These are phyloP conservation scores for Diuraphis noxia DNA, from an alignment of 1,140 invertebrate genomes.

Conservation along the genomic window DNA sequence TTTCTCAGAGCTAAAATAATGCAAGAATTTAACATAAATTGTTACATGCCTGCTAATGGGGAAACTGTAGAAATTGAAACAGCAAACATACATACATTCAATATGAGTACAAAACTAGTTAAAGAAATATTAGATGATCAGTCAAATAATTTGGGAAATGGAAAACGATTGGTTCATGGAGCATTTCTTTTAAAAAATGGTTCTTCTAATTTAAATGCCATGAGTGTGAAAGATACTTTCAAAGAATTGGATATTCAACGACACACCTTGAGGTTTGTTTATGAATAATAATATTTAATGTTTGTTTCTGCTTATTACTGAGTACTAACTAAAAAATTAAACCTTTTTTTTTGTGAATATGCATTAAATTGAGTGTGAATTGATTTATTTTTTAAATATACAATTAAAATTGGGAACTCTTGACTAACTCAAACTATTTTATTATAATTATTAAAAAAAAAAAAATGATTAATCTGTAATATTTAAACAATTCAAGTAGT, in stretches of 20 bases:
- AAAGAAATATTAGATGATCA: conserved; percentile 75
- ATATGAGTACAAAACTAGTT: conserved; percentile 83
- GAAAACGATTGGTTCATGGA: conserved; percentile 82
- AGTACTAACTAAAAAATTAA: background rate
- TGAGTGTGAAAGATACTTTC: conserved; percentile 87
- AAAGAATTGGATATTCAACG: conserved; percentile 85
- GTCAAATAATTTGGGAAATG: conserved; percentile 79
- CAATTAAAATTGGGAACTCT: background rate
- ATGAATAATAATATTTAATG: background rate
- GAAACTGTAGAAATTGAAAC: conserved; percentile 88
- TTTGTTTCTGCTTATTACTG: background rate
- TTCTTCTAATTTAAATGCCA: conserved; percentile 71
- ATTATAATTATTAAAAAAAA: background rate
- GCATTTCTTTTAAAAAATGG: conserved; percentile 89
- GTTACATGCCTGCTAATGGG: conserved; percentile 96
- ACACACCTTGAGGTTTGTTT: conserved; percentile 66
- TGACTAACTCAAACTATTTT: background rate
- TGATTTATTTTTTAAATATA: too few relatives aligned
- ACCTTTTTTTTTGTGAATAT: too few relatives aligned
- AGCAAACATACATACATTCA: conserved; percentile 84
- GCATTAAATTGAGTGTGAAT: too few relatives aligned
- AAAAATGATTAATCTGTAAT: background rate
- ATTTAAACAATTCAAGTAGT: background rate
- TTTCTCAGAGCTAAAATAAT: conserved; percentile 73
- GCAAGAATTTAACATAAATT: conserved; percentile 87